Conservation (phyloP, 2,888 invertebrate genomes). For the Mythimna lalbum region DNA sequence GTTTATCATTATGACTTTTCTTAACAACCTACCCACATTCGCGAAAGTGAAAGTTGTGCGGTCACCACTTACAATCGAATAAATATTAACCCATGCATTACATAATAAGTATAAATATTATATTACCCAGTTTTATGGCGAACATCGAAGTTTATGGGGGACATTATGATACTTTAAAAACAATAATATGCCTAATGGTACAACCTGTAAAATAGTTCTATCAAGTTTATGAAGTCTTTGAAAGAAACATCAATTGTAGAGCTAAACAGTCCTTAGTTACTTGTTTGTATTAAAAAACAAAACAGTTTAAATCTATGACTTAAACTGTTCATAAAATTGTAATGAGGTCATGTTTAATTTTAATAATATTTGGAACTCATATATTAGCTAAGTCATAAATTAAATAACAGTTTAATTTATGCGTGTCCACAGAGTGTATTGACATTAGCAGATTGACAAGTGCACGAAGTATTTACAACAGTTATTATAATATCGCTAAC, state of each 20-base stretch:
- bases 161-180: slow-evolving; percentile 36
- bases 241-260: slow-evolving; percentile 18
- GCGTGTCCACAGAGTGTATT: background rate
- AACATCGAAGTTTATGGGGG: slow-evolving; percentile 52
- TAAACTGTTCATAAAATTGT: slow-evolving; percentile 21
- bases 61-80: slow-evolving; percentile 85
- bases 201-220: background rate
- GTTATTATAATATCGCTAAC: slow-evolving; percentile 33
- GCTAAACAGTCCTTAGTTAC: background rate
- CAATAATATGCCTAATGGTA: slow-evolving; percentile 22
- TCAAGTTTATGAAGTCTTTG: slow-evolving; percentile 1
- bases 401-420: background rate
- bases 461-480: slow-evolving; percentile 3
- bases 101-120: slow-evolving; percentile 81
- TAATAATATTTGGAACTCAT: slow-evolving; percentile 3
- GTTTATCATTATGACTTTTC: slow-evolving; percentile 80
- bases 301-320: slow-evolving; percentile 8
- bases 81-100: slow-evolving; percentile 85
- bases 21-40: slow-evolving; percentile 71
- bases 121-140: slow-evolving; percentile 68
- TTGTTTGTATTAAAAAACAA: background rate
- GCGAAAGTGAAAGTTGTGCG: slow-evolving; percentile 86
- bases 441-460: slow-evolving; percentile 1
- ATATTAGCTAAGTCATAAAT: background rate
- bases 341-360: slow-evolving; percentile 20